phyloP scores from a whole-genome alignment of 1,140 invertebrate genomes.

The Procambarus virginalis region DNA sequence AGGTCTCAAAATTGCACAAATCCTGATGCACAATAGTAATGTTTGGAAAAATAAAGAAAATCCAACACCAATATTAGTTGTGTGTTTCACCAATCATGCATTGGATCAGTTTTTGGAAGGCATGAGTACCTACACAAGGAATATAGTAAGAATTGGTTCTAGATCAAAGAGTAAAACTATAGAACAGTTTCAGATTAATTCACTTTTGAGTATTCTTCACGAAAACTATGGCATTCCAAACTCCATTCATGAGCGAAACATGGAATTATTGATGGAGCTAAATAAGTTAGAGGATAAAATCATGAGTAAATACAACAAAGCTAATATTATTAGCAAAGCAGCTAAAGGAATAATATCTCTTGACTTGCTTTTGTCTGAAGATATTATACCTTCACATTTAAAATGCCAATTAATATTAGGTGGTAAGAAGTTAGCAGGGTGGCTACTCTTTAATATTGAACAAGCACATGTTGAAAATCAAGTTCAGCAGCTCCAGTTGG shows the following conservation, averaged over 20 bases:
- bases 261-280: neutral
- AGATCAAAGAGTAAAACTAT: constrained; percentile 80
- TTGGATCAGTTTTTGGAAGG: constrained; percentile 92
- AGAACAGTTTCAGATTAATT: constrained; percentile 70
- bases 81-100: constrained; percentile 91
- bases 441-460: neutral
- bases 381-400: constrained; percentile 21
- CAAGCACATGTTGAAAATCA: neutral
- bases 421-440: neutral
- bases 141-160: constrained; percentile 83
- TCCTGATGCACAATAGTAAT: constrained; percentile 77
- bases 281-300: neutral
- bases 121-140: constrained; percentile 74
- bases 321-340: neutral
- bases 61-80: constrained; percentile 81
- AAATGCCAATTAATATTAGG: neutral
- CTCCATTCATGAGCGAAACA: neutral
- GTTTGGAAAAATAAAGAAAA: constrained; percentile 60
- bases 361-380: neutral
- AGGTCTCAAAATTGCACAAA: constrained; percentile 81
- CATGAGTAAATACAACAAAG: neutral
- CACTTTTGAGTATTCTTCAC: neutral
- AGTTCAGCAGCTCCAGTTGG: neutral
- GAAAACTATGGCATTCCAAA: neutral
- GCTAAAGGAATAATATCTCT: neutral